Conservation (phyloP, 2,113 vertebrate species). For the Pyrgilauda ruficollis region DNA sequence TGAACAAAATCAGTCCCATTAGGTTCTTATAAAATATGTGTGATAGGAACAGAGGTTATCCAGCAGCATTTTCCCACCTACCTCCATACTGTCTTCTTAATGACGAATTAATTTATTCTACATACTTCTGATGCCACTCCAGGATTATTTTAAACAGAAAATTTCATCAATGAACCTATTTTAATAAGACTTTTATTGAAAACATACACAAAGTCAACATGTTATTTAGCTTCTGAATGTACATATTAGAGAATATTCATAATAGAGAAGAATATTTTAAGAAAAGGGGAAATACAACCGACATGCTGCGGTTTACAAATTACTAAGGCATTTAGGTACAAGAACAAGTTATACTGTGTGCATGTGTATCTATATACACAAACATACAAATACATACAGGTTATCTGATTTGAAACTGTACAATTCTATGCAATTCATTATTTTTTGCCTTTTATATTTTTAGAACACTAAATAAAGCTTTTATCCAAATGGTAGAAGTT, state of each 20-base stretch:
- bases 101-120: neutral
- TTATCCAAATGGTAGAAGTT: conserved; percentile 57
- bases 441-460: conserved; percentile 23
- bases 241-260: conserved; percentile 50
- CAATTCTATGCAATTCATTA: neutral
- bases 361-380: conserved; percentile 5
- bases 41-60: neutral
- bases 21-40: neutral
- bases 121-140: neutral
- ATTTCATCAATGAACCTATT: neutral
- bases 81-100: neutral
- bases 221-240: conserved; percentile 63
- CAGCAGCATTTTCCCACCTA: neutral
- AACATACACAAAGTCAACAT: conserved; percentile 73
- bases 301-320: conserved; percentile 59
- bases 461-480: conserved; percentile 30
- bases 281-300: conserved; percentile 45
- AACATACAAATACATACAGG: conserved; percentile 24
- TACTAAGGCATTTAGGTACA: conserved; percentile 75
- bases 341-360: neutral
- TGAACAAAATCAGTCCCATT: neutral
- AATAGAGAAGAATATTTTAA: conserved; percentile 55
- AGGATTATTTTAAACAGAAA: neutral
- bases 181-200: conserved; percentile 77
- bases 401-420: conserved; percentile 44